Evolutionary conservation across 2,797 vertebrate species (phyloP), one percentile per base, ranked within the genome.

Genomic region (Rhadinocentrus ornatus): DNA sequence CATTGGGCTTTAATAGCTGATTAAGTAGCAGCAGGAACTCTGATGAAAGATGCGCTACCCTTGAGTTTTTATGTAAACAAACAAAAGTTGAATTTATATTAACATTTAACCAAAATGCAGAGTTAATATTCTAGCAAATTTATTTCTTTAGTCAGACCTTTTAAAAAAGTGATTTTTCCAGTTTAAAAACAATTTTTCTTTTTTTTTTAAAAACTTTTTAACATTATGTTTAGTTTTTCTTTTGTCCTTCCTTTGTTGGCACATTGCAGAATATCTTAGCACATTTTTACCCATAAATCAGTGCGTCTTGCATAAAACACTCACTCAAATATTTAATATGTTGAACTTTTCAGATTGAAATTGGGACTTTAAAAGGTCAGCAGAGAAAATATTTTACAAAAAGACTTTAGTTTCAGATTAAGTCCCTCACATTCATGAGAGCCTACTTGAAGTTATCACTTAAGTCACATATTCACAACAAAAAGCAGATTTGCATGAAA

Each of bases 191-290:
- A 2, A 20, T 20, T 0, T 34, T 44, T 63, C 7, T 44, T 0
- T 35, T 44, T 63, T 39, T 39, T 15, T 15, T 8, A 39, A n/a
- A n/a, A n/a, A n/a, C n/a, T n/a, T n/a, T n/a, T n/a, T n/a, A n/a
- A 46, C 22, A 75, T 64, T 11, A 13, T 44, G 37, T 24, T 22
- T 22, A 56, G 52, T 48, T 62, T 22, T 37, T 5, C 18, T 29
- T 63, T n/a, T 62, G 63, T 39, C 32, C 52, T 32, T 7, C 44
- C 27, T 69, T 52, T 48, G 6, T 63, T 52, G n/a, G 34, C 4
- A 9, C 0, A 0, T 39, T 66, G 56, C n/a, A 54, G 56, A 66
- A 60, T 52, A 27, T 55, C 20, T 63, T 59, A 32, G 22, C 26
- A 18, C 26, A 61, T 56, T 39, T 26, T 11, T 26, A 13, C 10